Evolutionary conservation across 2,888 invertebrate species (phyloP).

Genomic region (Chloroclystis v-ata): DNA sequence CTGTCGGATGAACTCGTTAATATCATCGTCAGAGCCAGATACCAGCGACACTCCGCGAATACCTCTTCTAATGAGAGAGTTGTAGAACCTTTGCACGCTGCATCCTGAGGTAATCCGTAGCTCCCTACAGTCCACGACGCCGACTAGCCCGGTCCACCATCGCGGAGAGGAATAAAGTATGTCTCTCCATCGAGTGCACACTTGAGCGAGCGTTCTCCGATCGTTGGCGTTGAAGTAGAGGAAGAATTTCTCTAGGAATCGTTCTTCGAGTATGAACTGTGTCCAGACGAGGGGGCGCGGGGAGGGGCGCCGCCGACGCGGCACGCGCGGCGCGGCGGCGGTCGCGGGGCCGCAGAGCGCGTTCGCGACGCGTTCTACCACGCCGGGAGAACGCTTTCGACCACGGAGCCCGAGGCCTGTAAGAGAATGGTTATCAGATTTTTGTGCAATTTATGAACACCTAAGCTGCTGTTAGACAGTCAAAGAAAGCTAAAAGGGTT

Average conservation of each 20-base stretch:
- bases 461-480: too few relatives aligned
- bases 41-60: slow-evolving; percentile 90
- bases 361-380: slow-evolving; percentile 92
- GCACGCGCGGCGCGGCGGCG: slow-evolving; percentile 54
- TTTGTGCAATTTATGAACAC: too few relatives aligned
- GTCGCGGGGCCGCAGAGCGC: slow-evolving; percentile 87
- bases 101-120: slow-evolving; percentile 79
- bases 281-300: slow-evolving; percentile 82
- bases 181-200: slow-evolving; percentile 93
- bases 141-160: slow-evolving; percentile 91
- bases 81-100: slow-evolving; percentile 82
- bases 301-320: slow-evolving; percentile 69
- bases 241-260: slow-evolving; percentile 91
- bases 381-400: slow-evolving; percentile 79
- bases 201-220: slow-evolving; percentile 87
- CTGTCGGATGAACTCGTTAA: slow-evolving; percentile 90
- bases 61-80: slow-evolving; percentile 88
- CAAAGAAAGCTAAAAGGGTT: too few relatives aligned
- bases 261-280: slow-evolving; percentile 89
- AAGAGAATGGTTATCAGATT: not conserved
- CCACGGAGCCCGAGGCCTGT: slow-evolving; percentile 84
- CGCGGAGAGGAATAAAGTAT: slow-evolving; percentile 91
- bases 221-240: slow-evolving; percentile 88
- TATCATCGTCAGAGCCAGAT: slow-evolving; percentile 93
- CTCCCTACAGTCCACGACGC: slow-evolving; percentile 91